Base-by-base conservation (phyloP, 2,113 vertebrate species). In the Labeo rohita region DNA sequence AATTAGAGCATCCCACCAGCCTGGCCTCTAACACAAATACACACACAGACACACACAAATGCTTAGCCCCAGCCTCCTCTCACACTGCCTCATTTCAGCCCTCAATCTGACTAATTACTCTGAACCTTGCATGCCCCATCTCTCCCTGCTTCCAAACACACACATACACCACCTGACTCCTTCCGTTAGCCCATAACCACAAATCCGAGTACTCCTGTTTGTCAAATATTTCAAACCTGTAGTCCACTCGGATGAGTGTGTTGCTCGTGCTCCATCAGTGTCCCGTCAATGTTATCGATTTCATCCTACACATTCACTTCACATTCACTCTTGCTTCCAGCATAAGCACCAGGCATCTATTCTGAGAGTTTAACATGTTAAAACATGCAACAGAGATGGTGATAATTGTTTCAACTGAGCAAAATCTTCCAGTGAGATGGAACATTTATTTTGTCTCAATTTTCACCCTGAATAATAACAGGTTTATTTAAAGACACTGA, bases 401-500 rank as follows among this genome's bases (percentile, higher is more conserved):
- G 94, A 93, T 95, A 94, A 95, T 94, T 94, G 93, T 92, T 86
- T 85, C 47, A 90, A 86, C 82, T 83, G 45, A 9, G 66, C 36
- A 61, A 76, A 83, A 68, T 85, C 79, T 90, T 92, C 87, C 91
- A 89, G 90, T 91, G 93, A 92, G 87, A 91, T 18, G 47, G 85
- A 83, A 83, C 56, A 90, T 91, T 90, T 94, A 91, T 91, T 92
- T 91, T 92, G 91, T 90, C 92, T 92, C 84, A 49, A 92, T 88
- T 91, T 92, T 94, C 92, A 90, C 92, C 93, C 90, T 86, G 92
- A 88, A 92, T 95, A 92, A 94, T 93, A 88, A 90, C 91, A 89
- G 81, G 90, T 92, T 93, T 94, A 94, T 94, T 93, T 94, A 90
- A 93, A 93, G 91, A 91, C 52, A 80, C 89, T 76, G 84, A 92